Base-by-base conservation (phyloP, 2,888 invertebrate genomes). In the Eupithecia exiguata region DNA sequence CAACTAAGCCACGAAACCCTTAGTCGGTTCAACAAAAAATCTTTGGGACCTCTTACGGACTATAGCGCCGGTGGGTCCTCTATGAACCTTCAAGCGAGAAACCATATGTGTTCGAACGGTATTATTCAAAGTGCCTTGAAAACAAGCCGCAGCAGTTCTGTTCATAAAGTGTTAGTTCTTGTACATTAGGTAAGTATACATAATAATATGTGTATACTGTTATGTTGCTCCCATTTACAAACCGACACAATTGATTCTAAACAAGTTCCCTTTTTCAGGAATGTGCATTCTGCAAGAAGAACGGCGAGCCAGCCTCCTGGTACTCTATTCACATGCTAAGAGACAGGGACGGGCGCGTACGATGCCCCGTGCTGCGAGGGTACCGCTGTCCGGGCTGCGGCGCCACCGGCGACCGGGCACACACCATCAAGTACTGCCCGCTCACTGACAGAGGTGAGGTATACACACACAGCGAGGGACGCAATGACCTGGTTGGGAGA, bases 361-460 rank as follows among this genome's bases (percentile, higher is more conserved):
- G 91, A 18, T 97, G 97, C 82, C 97, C 97, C 0, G 95, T 97
- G 76, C 90, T 97, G 71, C 94, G 97, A 63, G 95, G 95, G 18
- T 97, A 86, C 83, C 87, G 86, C 71, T 97, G 97, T 84, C 97
- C 96, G 4, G 95, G 96, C 62, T 97, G 97, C 81, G 95, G 95
- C 6, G 96, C 96, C 61, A 95, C 95, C 35, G 97, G 97, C 7
- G 97, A 97, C 83, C 87, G 89, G 21, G 97, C 97, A 0, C 97
- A 97, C 86, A 97, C 97, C 1, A 92, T 96, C 77, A 97, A 97
- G 82, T 97, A 97, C 87, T 97, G 97, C 83, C 97, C 96, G 0
- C 84, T 87, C 35, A 85, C 72, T 14, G 81, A 84, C 43, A 77
- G 71, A 75, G 77, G 80, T 77, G 12, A 43, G 21, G 21, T 7